phyloP scores from a whole-genome alignment of 2,797 vertebrate species.

The Spinus olivaceus region DNA sequence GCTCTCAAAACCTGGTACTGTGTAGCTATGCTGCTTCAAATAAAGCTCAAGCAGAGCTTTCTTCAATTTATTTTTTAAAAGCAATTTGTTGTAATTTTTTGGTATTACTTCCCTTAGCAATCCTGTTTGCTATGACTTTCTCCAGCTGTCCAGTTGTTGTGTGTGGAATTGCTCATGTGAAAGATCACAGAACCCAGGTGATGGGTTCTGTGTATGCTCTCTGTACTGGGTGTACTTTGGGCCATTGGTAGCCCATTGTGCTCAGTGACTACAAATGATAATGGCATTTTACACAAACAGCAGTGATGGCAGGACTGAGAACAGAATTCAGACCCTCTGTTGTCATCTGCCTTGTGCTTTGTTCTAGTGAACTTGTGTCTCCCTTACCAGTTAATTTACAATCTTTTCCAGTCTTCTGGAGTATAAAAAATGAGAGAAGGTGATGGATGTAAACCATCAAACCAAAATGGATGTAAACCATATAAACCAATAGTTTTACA shows the following conservation, averaged over 20 bases:
- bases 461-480: no score
- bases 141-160: neutral
- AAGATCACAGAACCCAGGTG: neutral
- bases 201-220: neutral
- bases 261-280: neutral
- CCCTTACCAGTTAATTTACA: neutral
- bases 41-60: neutral
- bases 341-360: neutral
- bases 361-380: neutral
- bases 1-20: neutral
- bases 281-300: neutral
- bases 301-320: neutral
- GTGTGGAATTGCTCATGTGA: neutral
- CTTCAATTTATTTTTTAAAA: neutral
- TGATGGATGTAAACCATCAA: neutral
- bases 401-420: neutral
- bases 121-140: neutral
- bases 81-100: neutral
- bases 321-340: neutral
- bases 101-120: neutral
- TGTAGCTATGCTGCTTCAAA: neutral
- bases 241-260: neutral
- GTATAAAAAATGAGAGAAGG: neutral
- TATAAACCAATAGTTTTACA: neutral
- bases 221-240: neutral